A percentile compares a stretch with the other conserved stretches of the same genome.
Evolutionary conservation across 2,113 vertebrate species (phyloP).

Genomic region (Rostratula benghalensis): DNA sequence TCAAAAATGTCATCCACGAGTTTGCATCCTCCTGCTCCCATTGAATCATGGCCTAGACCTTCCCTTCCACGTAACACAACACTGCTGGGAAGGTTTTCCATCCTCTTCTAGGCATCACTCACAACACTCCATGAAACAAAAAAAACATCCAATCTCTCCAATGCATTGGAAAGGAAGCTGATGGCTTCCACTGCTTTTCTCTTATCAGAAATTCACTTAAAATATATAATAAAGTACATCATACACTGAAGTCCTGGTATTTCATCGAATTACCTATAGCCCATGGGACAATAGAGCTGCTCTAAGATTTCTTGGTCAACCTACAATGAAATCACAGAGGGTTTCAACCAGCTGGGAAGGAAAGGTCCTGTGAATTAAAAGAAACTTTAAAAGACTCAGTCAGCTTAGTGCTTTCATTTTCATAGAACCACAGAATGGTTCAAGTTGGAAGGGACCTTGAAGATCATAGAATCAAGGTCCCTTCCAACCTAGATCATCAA

Average conservation of each 20-base stretch:
- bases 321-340: neutral
- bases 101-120: neutral
- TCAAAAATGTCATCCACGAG: neutral
- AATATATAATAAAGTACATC: neutral
- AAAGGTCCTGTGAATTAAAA: neutral
- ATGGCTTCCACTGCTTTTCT: neutral
- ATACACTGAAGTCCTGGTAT: neutral
- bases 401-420: neutral
- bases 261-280: neutral
- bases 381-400: neutral
- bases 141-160: neutral
- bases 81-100: neutral
- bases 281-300: neutral
- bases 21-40: neutral
- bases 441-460: too few relatives aligned
- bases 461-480: too few relatives aligned
- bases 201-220: neutral
- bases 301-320: neutral
- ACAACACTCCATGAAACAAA: fast-evolving
- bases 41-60: fast-evolving
- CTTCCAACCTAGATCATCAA: too few relatives aligned
- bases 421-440: neutral
- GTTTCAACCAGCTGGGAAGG: neutral
- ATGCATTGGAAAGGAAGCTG: neutral
- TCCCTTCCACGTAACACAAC: neutral